These are phyloP conservation scores for Shinisaurus crocodilurus DNA, from an alignment of 2,113 vertebrate genomes.

Conservation along the genomic window DNA sequence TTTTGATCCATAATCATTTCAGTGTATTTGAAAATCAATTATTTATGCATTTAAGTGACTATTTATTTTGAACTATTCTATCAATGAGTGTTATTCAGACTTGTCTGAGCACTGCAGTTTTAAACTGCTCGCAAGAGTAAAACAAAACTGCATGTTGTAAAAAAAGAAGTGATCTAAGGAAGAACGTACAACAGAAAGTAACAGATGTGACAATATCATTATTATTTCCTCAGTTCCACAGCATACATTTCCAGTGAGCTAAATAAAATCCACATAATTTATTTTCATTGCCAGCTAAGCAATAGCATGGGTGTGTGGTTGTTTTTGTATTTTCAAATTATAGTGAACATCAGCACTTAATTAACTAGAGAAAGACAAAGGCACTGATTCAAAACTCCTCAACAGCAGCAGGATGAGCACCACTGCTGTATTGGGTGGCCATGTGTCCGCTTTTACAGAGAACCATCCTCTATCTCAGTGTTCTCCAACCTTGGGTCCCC, in stretches of 20 bases:
- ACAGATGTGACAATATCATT: conserved; percentile 15
- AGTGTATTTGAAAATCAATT: not conserved
- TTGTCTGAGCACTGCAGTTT: not conserved
- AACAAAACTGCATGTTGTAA: not conserved
- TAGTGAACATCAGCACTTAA: too few relatives aligned
- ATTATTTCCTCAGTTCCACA: conserved; percentile 28
- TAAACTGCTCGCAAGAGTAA: not conserved
- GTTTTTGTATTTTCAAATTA: too few relatives aligned
- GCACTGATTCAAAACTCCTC: too few relatives aligned
- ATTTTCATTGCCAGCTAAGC: conserved; percentile 53
- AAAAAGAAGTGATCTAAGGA: not conserved
- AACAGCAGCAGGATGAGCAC: too few relatives aligned
- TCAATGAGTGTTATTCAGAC: not conserved
- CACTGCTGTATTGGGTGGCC: too few relatives aligned
- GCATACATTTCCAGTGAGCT: conserved; percentile 46
- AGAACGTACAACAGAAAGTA: not conserved
- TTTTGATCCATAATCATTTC: not conserved
- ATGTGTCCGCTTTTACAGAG: too few relatives aligned
- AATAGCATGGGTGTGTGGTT: not conserved
- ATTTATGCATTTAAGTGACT: not conserved
- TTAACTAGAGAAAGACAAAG: too few relatives aligned
- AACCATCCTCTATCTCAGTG: too few relatives aligned
- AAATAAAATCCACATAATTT: conserved; percentile 56
- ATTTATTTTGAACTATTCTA: not conserved
- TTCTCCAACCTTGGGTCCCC: too few relatives aligned